phyloP scores from a whole-genome alignment of 2,113 vertebrate species.

The Brachirus orientalis region DNA sequence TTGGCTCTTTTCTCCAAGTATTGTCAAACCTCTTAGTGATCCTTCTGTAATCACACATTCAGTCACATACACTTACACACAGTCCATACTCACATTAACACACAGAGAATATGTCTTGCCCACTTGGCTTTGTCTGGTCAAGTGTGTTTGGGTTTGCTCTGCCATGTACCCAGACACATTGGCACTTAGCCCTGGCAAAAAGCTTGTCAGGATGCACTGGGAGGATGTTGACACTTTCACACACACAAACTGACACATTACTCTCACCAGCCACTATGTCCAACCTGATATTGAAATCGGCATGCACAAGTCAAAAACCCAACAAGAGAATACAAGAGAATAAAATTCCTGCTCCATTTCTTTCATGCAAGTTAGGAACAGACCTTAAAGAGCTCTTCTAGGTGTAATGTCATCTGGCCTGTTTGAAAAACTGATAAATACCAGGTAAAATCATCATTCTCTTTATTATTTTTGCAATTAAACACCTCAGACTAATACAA shows the following conservation, averaged over 20 bases:
- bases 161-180: constrained; percentile 17
- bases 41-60: constrained; percentile 20
- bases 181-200: constrained; percentile 16
- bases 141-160: constrained; percentile 7
- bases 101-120: background rate
- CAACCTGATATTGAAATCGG: background rate
- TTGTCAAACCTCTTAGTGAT: constrained; percentile 44
- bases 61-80: background rate
- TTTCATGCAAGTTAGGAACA: too few species aligned
- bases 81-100: background rate
- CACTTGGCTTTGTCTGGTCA: background rate
- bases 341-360: too few species aligned
- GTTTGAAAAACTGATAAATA: too few species aligned
- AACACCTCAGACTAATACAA: too few species aligned
- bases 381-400: too few species aligned
- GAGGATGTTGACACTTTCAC: constrained; percentile 1
- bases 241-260: background rate
- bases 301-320: too few species aligned
- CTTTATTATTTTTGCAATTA: too few species aligned
- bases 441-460: too few species aligned
- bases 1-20: constrained; percentile 37
- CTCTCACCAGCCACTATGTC: background rate
- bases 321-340: too few species aligned
- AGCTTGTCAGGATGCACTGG: background rate
- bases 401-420: too few species aligned